phyloP scores from a whole-genome alignment of 2,113 vertebrate species.

The Desmodus rotundus region DNA sequence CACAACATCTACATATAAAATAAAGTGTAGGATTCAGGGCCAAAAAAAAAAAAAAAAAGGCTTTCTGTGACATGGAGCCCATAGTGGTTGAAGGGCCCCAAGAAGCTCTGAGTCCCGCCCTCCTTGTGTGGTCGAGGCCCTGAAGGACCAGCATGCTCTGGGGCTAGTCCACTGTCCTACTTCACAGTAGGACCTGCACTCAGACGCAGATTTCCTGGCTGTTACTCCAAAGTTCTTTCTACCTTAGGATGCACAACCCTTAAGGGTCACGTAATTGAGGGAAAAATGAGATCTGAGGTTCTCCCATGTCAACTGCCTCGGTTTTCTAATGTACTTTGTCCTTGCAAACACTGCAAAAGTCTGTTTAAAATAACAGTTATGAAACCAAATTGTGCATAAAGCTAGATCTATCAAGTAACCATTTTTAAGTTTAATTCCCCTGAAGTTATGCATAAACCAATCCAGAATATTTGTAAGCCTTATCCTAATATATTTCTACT shows the following conservation, averaged over 20 bases:
- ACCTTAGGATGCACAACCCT: too few species aligned
- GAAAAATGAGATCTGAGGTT: not conserved
- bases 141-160: not conserved
- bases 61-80: not conserved
- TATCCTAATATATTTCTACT: not conserved
- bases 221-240: not conserved
- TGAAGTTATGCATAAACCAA: not conserved
- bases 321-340: not conserved
- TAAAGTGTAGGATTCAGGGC: not conserved
- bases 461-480: not conserved
- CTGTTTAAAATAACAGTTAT: not conserved
- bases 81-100: not conserved
- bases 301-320: not conserved
- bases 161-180: not conserved
- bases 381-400: conserved; percentile 14
- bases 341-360: not conserved
- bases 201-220: not conserved
- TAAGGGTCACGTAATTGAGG: not conserved
- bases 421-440: not conserved
- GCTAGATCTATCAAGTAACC: not conserved
- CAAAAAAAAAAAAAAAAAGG: not conserved
- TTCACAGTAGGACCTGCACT: not conserved
- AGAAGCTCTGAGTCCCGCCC: not conserved
- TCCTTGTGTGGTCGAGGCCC: not conserved
- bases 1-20: not conserved